A percentile compares a stretch with the other conserved stretches of the same genome.
Conservation (phyloP, 2,797 vertebrate genomes). For the Amniataba percoides region DNA sequence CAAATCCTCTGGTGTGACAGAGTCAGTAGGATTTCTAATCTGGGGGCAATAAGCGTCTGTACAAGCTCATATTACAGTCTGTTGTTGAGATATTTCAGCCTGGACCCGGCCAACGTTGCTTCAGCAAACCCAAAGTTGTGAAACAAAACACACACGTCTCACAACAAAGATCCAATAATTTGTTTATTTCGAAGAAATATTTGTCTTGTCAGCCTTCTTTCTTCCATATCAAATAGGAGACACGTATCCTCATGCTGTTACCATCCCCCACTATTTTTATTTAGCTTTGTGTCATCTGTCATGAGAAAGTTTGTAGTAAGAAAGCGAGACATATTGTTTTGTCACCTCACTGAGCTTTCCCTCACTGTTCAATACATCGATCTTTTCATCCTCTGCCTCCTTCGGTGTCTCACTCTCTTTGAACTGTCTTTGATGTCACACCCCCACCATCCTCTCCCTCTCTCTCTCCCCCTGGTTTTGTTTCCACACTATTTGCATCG, state of each 20-base stretch:
- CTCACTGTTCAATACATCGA: conserved; percentile 11
- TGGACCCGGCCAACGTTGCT: no score
- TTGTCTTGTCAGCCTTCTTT: background rate
- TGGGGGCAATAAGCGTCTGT: background rate
- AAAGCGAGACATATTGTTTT: background rate
- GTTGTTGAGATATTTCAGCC: background rate
- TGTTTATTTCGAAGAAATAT: background rate
- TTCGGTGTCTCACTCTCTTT: conserved; percentile 14
- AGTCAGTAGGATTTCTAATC: background rate
- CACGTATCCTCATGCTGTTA: background rate
- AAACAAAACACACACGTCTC: background rate
- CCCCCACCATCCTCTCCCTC: background rate
- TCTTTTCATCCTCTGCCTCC: conserved; percentile 29
- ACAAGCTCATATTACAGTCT: no score
- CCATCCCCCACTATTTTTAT: background rate
- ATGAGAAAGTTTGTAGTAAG: background rate
- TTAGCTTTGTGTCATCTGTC: background rate
- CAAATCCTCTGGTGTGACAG: background rate
- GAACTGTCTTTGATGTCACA: conserved; percentile 43
- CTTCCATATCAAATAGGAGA: background rate
- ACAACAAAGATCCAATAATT: background rate
- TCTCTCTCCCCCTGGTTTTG: conserved; percentile 15
- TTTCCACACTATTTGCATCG: conserved; percentile 55
- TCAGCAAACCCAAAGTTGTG: background rate
- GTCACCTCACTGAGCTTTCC: background rate